These are phyloP conservation scores for Semnornis frantzii DNA, from an alignment of 2,113 vertebrate genomes.

Conservation along the genomic window DNA sequence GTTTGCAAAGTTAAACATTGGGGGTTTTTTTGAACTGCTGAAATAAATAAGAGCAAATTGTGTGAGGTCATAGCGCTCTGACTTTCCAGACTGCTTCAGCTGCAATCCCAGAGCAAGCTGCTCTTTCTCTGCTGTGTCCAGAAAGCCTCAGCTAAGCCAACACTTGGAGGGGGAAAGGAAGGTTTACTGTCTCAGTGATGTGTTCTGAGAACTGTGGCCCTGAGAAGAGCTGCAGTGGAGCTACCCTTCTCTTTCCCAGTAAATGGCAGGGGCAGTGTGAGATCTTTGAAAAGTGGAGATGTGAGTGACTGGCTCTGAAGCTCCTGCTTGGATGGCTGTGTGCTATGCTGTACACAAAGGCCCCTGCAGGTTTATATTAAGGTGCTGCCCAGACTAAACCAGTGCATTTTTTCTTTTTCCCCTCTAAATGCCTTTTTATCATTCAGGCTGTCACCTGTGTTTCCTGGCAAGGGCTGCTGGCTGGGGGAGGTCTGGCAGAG, in stretches of 20 bases:
- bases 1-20: slow-evolving; percentile 47
- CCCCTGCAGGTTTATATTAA: slow-evolving; percentile 73
- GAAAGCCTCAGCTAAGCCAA: not conserved
- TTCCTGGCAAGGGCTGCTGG: slow-evolving; percentile 72
- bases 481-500: slow-evolving; percentile 76
- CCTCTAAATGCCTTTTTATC: slow-evolving; percentile 76
- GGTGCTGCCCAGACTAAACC: slow-evolving; percentile 75
- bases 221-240: not conserved
- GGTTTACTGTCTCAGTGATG: not conserved
- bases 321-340: slow-evolving; percentile 43
- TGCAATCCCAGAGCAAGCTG: slow-evolving; percentile 22
- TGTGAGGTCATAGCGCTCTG: slow-evolving; percentile 38
- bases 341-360: slow-evolving; percentile 69
- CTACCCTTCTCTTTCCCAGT: not conserved
- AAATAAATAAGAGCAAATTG: slow-evolving; percentile 47
- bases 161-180: not conserved
- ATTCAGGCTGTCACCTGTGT: slow-evolving; percentile 78
- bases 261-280: not conserved
- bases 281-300: not conserved
- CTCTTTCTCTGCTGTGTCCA: not conserved
- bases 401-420: slow-evolving; percentile 62
- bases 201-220: not conserved
- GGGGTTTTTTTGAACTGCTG: slow-evolving; percentile 14
- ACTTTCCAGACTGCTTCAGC: slow-evolving; percentile 50
- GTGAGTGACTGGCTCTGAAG: slow-evolving; percentile 5